Percentiles rank a stretch among this genome's conserved stretches.
These are phyloP conservation scores for Ceratina japonica DNA, from an alignment of 1,140 invertebrate species.

Conservation along the genomic window DNA sequence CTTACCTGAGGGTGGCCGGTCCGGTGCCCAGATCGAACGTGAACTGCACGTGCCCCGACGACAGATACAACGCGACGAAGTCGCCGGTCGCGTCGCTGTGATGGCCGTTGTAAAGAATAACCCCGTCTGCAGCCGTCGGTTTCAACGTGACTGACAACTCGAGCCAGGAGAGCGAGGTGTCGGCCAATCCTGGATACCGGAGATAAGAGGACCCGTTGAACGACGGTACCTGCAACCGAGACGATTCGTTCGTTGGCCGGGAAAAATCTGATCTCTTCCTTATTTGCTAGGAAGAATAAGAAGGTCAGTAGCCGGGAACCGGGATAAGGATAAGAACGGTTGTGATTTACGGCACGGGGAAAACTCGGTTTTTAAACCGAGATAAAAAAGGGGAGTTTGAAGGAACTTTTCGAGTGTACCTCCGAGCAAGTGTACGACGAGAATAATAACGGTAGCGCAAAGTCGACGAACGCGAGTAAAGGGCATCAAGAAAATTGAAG, in stretches of 20 bases:
- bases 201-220: conserved; percentile 96
- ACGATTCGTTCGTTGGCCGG: conserved; percentile 25
- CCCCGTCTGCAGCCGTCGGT: conserved; percentile 87
- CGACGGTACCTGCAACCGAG: conserved; percentile 87
- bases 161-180: conserved; percentile 91
- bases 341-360: too few relatives aligned
- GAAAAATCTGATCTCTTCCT: neutral
- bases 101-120: conserved; percentile 96
- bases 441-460: too few relatives aligned
- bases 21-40: conserved; percentile 96
- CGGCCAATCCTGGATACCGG: conserved; percentile 89
- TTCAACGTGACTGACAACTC: conserved; percentile 93
- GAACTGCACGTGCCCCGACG: conserved; percentile 92
- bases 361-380: too few relatives aligned
- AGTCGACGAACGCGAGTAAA: too few relatives aligned
- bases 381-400: too few relatives aligned
- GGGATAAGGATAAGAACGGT: too few relatives aligned
- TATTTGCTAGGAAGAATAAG: too few relatives aligned
- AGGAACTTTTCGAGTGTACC: too few relatives aligned
- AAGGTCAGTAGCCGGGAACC: too few relatives aligned
- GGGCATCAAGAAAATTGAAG: neutral
- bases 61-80: conserved; percentile 93
- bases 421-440: too few relatives aligned
- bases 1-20: conserved; percentile 91
- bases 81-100: conserved; percentile 93